Evolutionary conservation across 1,140 invertebrate genomes (phyloP), one percentile per base, ranked within the genome.

Genomic region (Drosophila mojavensis): DNA sequence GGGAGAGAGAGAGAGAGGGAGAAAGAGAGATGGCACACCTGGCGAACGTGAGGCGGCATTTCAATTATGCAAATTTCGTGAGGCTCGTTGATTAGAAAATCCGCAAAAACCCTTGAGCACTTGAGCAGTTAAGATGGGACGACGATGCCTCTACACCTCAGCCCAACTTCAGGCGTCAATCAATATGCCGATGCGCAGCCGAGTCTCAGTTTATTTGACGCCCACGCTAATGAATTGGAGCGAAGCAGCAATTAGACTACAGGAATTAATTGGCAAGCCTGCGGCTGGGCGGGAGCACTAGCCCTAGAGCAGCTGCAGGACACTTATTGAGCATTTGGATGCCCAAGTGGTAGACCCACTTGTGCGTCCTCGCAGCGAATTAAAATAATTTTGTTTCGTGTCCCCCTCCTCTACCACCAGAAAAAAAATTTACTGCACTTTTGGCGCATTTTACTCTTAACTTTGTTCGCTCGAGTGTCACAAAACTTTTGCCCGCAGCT

Each of bases 11-110:
- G 17, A 24, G 20, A 24, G 20, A 24, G 20, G 3, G 20, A 24
- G 20, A 3, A 3, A 24, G 20, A 24, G 36, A 33, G 24, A 55
- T 63, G 53, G 28, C 59, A 50, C 43, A 76, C 68, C 78, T 81
- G 79, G 56, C 33, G 64, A 67, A 81, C 66, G 67, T 63, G 64
- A 55, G 79, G 65, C 67, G 68, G 65, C 68, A 68, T 81, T 90
- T 90, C 82, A 89, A 89, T 89, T 89, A 89, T 89, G 84, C 85
- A 89, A 89, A 89, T 89, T 83, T 78, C 39, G 71, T 56, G 56
- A 63, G 68, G 59, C 71, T 55, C 68, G 80, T 84, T 89, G 84
- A 89, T 89, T 89, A 89, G 71, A 84, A 86, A 86, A 86, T 89
- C 84, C 84, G 36, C 66, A 56, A 68, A 70, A 76, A 64, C 54